phyloP scores from a whole-genome alignment of 2,113 vertebrate genomes.

The Equus przewalskii region DNA sequence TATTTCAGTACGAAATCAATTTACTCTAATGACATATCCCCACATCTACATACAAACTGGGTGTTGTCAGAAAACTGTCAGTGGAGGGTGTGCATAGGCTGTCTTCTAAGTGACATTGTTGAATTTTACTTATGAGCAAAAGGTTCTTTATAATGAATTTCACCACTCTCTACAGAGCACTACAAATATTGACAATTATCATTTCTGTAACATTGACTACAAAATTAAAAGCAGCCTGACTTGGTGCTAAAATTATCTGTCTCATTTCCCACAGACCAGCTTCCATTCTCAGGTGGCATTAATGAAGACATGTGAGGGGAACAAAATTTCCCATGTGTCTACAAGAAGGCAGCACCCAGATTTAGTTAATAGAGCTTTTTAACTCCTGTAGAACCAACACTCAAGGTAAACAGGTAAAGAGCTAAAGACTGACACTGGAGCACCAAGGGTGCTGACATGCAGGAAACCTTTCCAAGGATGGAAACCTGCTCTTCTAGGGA shows the following conservation, averaged over 20 bases:
- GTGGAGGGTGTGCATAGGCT: neutral
- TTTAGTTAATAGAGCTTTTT: neutral
- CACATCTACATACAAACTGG: conserved; percentile 19
- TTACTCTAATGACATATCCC: neutral
- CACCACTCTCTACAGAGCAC: neutral
- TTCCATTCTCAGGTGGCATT: neutral
- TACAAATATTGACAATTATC: neutral
- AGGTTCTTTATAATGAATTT: neutral
- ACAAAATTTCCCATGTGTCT: conserved; percentile 18
- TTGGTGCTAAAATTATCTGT: neutral
- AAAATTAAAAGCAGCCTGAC: neutral
- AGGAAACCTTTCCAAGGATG: too few species aligned
- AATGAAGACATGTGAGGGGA: conserved; percentile 37
- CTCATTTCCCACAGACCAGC: conserved; percentile 11
- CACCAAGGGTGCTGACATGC: rapidly evolving
- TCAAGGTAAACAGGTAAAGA: neutral
- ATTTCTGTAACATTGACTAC: neutral
- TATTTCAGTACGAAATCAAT: neutral
- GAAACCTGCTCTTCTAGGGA: neutral
- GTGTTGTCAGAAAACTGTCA: neutral
- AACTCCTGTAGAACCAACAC: neutral
- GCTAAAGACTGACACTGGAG: neutral
- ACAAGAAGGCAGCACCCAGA: neutral
- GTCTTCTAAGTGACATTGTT: neutral
- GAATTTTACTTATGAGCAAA: neutral